Evolutionary conservation across 1,140 invertebrate genomes (phyloP).

Genomic region (Cheumatopsyche charites): DNA sequence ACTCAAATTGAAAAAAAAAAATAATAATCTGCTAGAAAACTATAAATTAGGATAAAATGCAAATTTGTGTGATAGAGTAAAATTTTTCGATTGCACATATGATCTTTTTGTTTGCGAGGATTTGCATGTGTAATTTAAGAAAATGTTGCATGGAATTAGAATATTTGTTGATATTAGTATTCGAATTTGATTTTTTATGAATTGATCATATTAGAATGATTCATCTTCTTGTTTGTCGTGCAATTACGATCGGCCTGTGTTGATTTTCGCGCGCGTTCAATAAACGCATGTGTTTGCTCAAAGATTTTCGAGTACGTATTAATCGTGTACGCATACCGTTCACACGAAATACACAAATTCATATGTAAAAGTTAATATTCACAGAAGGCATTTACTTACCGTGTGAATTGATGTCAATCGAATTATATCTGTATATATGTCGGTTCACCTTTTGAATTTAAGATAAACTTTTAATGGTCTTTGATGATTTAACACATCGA

Average conservation of each 20-base stretch:
- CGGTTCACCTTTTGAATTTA: background rate
- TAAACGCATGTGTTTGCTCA: background rate
- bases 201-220: too few species aligned
- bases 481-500: background rate
- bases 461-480: conserved; percentile 12
- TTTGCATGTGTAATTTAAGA: too few species aligned
- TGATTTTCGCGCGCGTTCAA: conserved; percentile 17
- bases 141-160: too few species aligned
- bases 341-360: too few species aligned
- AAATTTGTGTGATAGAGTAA: too few species aligned
- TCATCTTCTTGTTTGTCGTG: background rate
- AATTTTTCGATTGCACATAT: too few species aligned
- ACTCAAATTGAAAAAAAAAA: too few species aligned
- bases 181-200: too few species aligned
- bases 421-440: conserved; percentile 10
- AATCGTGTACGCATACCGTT: background rate
- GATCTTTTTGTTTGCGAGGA: too few species aligned
- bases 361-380: conserved; percentile 9
- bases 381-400: conserved; percentile 4
- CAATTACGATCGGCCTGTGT: conserved; percentile 8
- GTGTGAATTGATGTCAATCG: background rate
- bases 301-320: background rate
- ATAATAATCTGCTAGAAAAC: too few species aligned
- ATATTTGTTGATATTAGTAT: too few species aligned
- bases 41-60: too few species aligned